A percentile compares a stretch with the other conserved stretches of the same genome.
Evolutionary conservation across 2,888 invertebrate species (phyloP).

Genomic region (Heteromurus nitidus): DNA sequence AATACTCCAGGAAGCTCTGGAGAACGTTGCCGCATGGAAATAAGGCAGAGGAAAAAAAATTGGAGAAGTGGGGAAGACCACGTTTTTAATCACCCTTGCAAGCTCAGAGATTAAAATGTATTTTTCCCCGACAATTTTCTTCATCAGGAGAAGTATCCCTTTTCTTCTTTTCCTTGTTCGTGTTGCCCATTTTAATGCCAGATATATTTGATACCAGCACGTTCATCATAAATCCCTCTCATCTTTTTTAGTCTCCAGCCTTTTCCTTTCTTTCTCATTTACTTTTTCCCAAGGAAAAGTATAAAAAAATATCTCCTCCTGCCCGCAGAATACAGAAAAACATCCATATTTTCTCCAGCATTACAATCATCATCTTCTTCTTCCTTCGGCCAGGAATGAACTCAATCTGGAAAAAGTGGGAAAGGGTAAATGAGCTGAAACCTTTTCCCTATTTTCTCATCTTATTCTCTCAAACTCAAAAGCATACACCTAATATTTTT

Average conservation of each 20-base stretch:
- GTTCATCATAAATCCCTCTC: constrained; percentile 72
- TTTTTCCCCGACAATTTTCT: constrained; percentile 71
- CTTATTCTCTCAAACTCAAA: constrained; percentile 39
- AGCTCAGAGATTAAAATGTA: constrained; percentile 73
- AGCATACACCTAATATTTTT: constrained; percentile 48
- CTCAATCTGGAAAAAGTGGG: constrained; percentile 44
- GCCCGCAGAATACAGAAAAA: too few species aligned
- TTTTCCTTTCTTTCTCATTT: constrained; percentile 29
- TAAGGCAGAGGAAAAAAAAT: constrained; percentile 23
- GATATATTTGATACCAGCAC: constrained; percentile 72
- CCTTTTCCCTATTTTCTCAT: too few species aligned
- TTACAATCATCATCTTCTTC: constrained; percentile 21
- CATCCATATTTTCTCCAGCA: constrained; percentile 9
- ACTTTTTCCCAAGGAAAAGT: too few species aligned
- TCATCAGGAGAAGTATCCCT: constrained; percentile 54
- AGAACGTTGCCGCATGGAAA: too few species aligned
- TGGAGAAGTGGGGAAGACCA: constrained; percentile 48
- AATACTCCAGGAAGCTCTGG: constrained; percentile 14
- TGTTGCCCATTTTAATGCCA: constrained; percentile 71
- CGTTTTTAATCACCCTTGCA: constrained; percentile 70
- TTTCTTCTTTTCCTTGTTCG: too few species aligned
- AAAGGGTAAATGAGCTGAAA: too few species aligned
- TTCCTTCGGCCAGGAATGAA: too few species aligned
- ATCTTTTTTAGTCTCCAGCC: constrained; percentile 36
- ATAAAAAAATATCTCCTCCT: too few species aligned